A percentile compares a stretch with the other conserved stretches of the same genome.
phyloP scores from a whole-genome alignment of 2,888 invertebrate genomes.

The Netelia inedita region DNA sequence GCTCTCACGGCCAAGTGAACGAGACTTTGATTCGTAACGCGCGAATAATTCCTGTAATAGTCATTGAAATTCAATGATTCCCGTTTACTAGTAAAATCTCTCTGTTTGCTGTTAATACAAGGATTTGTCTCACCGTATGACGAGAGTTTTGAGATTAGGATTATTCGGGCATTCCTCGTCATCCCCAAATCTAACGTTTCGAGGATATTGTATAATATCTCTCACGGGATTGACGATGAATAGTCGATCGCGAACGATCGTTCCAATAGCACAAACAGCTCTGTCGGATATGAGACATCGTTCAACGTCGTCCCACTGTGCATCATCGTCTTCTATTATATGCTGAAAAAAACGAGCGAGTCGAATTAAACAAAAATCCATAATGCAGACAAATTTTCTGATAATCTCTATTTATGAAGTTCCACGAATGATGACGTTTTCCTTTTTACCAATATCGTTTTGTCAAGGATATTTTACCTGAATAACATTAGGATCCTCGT shows the following conservation, averaged over 20 bases:
- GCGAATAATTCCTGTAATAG: conserved; percentile 87
- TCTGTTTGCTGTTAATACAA: background rate
- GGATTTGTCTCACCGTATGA: conserved; percentile 77
- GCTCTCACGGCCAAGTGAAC: conserved; percentile 88
- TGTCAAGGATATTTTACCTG: conserved; percentile 68
- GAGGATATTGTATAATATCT: conserved; percentile 23
- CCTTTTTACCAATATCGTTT: too few species aligned
- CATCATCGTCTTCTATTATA: conserved; percentile 69
- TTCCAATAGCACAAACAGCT: conserved; percentile 81
- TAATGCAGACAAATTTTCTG: too few species aligned
- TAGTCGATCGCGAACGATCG: conserved; percentile 76
- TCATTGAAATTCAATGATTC: conserved; percentile 42
- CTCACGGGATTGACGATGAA: conserved; percentile 75
- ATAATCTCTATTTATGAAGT: too few species aligned
- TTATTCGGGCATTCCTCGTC: conserved; percentile 79
- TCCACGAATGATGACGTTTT: too few species aligned
- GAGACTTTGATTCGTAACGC: conserved; percentile 88
- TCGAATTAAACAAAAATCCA: background rate
- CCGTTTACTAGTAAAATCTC: too few species aligned
- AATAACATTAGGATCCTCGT: conserved; percentile 76
- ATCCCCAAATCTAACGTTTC: conserved; percentile 75
- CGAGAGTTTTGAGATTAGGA: conserved; percentile 81
- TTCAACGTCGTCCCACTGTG: conserved; percentile 69
- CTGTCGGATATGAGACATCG: conserved; percentile 79
- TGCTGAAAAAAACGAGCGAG: conserved; percentile 59